These are phyloP conservation scores for Lithobates pipiens DNA, from an alignment of 2,797 vertebrate genomes.

Conservation along the genomic window DNA sequence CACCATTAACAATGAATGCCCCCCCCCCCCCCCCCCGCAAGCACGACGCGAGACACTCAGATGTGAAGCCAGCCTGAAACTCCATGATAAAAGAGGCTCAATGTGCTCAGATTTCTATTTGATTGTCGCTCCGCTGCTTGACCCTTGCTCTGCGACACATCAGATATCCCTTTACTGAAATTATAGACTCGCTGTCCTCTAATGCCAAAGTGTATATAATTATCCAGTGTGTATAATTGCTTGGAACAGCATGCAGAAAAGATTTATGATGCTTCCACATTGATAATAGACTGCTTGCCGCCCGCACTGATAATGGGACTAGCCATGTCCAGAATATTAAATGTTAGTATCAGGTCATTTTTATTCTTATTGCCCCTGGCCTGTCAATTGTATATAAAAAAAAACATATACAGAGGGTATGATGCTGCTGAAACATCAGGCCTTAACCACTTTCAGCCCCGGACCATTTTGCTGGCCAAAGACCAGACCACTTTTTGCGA, in stretches of 20 bases:
- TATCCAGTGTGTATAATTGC: slow-evolving; percentile 24
- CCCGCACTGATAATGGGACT: background rate
- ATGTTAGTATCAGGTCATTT: background rate
- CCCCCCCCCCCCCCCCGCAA: too few species aligned
- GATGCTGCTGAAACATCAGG: too few species aligned
- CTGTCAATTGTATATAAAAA: background rate
- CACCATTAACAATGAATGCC: too few species aligned
- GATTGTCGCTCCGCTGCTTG: background rate
- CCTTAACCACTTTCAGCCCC: too few species aligned
- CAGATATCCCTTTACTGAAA: slow-evolving; percentile 26
- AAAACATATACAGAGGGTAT: too few species aligned
- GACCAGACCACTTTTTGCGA: too few species aligned
- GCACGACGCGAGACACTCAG: too few species aligned
- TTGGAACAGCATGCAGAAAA: background rate
- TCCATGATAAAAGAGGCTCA: too few species aligned
- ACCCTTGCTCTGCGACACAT: background rate
- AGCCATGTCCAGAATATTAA: slow-evolving; percentile 2
- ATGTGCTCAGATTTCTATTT: too few species aligned
- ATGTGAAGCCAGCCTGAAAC: too few species aligned
- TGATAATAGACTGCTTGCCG: slow-evolving; percentile 23
- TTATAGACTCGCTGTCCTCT: slow-evolving; percentile 25
- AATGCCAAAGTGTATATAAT: slow-evolving; percentile 28
- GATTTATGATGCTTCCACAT: background rate
- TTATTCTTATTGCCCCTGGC: background rate
- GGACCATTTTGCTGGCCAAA: too few species aligned